Conservation (phyloP, 2,797 vertebrate species). For the Hypotaenidia okinawae region DNA sequence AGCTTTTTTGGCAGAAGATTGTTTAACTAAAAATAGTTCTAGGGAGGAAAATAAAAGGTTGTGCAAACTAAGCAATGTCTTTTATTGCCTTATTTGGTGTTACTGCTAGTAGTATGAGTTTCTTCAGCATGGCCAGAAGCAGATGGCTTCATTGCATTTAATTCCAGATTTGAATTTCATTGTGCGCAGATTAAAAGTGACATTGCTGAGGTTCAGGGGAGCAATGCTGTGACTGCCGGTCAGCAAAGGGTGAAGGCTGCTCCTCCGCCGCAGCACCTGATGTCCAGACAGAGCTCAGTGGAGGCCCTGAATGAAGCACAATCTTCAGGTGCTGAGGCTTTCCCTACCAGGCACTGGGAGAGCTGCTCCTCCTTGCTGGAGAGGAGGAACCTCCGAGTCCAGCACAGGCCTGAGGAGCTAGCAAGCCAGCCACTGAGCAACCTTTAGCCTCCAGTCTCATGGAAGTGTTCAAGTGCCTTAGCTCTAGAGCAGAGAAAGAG, state of each 20-base stretch:
- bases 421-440: not conserved
- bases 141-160: not conserved
- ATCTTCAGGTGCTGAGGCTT: not conserved
- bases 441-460: not conserved
- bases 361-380: not conserved
- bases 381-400: not conserved
- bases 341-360: not conserved
- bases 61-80: constrained; percentile 58
- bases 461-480: not conserved
- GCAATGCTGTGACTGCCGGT: accelerated
- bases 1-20: constrained; percentile 64
- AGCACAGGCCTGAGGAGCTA: not conserved
- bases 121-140: not conserved
- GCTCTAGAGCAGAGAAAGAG: not conserved
- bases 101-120: constrained; percentile 37
- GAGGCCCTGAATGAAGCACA: not conserved
- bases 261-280: not conserved
- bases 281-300: not conserved
- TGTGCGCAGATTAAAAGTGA: not conserved
- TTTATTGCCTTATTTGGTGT: constrained; percentile 65
- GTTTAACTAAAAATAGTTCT: constrained; percentile 70
- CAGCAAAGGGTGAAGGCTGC: not conserved
- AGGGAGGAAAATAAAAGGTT: constrained; percentile 59
- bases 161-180: not conserved
- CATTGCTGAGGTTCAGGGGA: not conserved